A percentile compares a stretch with the other conserved stretches of the same genome.
phyloP scores from a whole-genome alignment of 2,113 vertebrate genomes.

The Daubentonia madagascariensis region DNA sequence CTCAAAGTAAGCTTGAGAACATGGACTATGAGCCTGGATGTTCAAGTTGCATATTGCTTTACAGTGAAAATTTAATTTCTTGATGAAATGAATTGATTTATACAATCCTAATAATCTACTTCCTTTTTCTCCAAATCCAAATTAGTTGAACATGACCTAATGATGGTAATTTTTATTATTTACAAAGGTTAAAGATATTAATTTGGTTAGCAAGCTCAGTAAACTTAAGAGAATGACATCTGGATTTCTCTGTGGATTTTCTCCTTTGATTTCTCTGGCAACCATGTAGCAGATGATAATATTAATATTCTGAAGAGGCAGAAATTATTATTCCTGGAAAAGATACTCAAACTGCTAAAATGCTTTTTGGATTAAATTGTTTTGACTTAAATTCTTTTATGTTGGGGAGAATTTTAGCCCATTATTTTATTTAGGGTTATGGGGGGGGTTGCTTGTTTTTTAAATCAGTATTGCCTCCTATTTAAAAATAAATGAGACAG shows the following conservation, averaged over 20 bases:
- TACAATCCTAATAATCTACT: neutral
- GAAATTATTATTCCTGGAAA: slow-evolving; percentile 2
- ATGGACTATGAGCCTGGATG: neutral
- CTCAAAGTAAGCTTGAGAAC: neutral
- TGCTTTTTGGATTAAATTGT: neutral
- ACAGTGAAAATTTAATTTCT: neutral
- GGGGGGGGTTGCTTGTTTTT: neutral
- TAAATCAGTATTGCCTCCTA: neutral
- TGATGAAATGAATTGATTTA: neutral
- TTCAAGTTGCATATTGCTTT: neutral
- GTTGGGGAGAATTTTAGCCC: neutral
- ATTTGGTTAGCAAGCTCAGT: neutral
- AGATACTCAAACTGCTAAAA: neutral
- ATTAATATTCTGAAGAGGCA: neutral
- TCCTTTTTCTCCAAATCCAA: neutral
- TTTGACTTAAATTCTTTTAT: neutral
- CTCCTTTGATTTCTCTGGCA: neutral
- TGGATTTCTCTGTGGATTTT: slow-evolving; percentile 2
- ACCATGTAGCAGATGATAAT: neutral
- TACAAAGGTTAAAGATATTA: neutral
- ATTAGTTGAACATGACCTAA: neutral
- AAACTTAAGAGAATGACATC: neutral
- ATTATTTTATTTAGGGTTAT: neutral
- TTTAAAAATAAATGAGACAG: neutral
- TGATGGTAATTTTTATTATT: neutral